phyloP scores from a whole-genome alignment of 2,888 invertebrate species.

The Argyra leucocephala region DNA sequence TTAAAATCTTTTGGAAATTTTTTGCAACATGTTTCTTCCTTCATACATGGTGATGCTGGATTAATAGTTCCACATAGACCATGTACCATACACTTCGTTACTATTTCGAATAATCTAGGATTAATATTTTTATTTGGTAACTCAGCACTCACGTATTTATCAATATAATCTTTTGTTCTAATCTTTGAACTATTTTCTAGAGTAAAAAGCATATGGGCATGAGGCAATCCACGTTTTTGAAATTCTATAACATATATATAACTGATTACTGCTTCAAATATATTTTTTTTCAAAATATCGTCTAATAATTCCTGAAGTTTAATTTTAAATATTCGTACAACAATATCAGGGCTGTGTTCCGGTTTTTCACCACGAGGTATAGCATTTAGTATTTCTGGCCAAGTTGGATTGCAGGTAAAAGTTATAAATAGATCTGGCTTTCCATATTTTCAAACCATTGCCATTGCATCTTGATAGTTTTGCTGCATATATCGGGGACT shows the following conservation, averaged over 20 bases:
- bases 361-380: conserved; percentile 26
- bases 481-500: background rate
- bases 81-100: conserved; percentile 22
- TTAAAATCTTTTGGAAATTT: conserved; percentile 28
- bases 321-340: conserved; percentile 31
- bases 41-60: conserved; percentile 19
- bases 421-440: conserved; percentile 42
- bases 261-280: conserved; percentile 21
- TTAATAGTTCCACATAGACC: conserved; percentile 23
- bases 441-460: conserved; percentile 40
- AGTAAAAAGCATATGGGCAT: conserved; percentile 26
- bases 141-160: conserved; percentile 22
- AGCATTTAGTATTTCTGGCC: conserved; percentile 36
- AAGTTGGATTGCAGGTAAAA: conserved; percentile 42
- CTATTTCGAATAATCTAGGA: conserved; percentile 18
- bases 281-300: conserved; percentile 21
- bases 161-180: conserved; percentile 15
- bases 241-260: conserved; percentile 30
- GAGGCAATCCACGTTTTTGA: conserved; percentile 31
- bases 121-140: conserved; percentile 20
- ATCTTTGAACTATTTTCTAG: conserved; percentile 17
- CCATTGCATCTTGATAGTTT: conserved; percentile 40
- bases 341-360: conserved; percentile 34
- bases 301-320: conserved; percentile 29
- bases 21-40: conserved; percentile 27